Evolutionary conservation across 2,797 vertebrate genomes (phyloP).

Genomic region (Squalus acanthias): DNA sequence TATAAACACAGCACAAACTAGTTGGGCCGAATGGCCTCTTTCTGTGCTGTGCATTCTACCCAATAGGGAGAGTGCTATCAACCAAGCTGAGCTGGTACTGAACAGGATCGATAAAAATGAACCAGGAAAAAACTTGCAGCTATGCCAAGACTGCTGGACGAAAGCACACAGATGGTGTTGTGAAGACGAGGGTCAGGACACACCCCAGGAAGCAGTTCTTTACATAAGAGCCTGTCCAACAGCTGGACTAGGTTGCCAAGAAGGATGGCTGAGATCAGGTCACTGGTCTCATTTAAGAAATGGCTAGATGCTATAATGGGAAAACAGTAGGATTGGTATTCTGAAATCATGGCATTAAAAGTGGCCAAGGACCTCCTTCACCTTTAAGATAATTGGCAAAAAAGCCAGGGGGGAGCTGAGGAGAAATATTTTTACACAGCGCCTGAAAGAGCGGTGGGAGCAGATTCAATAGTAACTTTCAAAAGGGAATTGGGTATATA

Average conservation of each 20-base stretch:
- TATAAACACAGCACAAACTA: too few species aligned
- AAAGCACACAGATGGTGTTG: neutral
- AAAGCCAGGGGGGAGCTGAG: neutral
- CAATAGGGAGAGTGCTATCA: neutral
- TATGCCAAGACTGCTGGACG: too few species aligned
- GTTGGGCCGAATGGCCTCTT: neutral
- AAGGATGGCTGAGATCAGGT: too few species aligned
- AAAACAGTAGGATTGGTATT: too few species aligned
- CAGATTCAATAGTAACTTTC: too few species aligned
- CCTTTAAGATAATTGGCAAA: too few species aligned
- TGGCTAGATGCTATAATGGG: too few species aligned
- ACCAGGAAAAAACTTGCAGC: too few species aligned
- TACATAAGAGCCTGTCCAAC: neutral
- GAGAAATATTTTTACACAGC: neutral
- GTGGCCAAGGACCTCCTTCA: neutral
- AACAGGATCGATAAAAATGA: neutral
- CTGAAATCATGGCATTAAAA: neutral
- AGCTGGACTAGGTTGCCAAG: neutral
- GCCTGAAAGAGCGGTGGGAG: neutral
- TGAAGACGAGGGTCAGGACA: neutral
- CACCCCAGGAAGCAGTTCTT: neutral
- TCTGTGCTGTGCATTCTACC: neutral
- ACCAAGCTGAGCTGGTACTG: neutral
- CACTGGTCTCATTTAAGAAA: too few species aligned
- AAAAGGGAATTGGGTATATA: too few species aligned